A percentile compares a stretch with the other conserved stretches of the same genome.
Conservation (phyloP, 2,888 invertebrate genomes). For the Patella depressa region DNA sequence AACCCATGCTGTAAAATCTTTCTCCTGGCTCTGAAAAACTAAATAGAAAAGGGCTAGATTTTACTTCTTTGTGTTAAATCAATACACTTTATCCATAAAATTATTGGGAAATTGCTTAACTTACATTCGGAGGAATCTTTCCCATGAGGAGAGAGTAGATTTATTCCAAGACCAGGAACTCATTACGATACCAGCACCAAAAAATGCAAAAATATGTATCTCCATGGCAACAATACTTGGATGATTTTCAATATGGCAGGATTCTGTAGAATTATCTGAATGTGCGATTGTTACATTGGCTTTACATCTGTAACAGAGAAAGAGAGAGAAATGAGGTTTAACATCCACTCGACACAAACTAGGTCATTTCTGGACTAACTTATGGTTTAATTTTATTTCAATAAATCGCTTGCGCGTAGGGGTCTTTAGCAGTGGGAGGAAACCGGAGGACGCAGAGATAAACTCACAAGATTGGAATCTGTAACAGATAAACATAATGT, state of each 20-base stretch:
- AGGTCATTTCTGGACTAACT: background rate
- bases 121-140: slow-evolving; percentile 85
- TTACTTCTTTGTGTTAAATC: no score
- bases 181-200: slow-evolving; percentile 88
- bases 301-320: slow-evolving; percentile 46
- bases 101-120: slow-evolving; percentile 16
- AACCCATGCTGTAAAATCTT: no score
- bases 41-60: no score
- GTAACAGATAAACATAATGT: background rate
- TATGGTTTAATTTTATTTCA: background rate
- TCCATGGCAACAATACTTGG: slow-evolving; percentile 88
- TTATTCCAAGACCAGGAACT: slow-evolving; percentile 95
- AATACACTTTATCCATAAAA: no score
- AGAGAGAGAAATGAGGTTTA: background rate
- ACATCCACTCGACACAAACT: background rate
- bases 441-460: no score
- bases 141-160: slow-evolving; percentile 88
- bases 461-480: slow-evolving; percentile 32
- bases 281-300: slow-evolving; percentile 53
- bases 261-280: slow-evolving; percentile 34
- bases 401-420: no score
- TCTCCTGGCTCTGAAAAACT: no score
- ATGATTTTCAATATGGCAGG: slow-evolving; percentile 79
- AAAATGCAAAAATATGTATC: slow-evolving; percentile 85
- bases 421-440: no score